These are phyloP conservation scores for Agonum fuliginosum DNA, from an alignment of 2,888 invertebrate genomes.

Conservation along the genomic window DNA sequence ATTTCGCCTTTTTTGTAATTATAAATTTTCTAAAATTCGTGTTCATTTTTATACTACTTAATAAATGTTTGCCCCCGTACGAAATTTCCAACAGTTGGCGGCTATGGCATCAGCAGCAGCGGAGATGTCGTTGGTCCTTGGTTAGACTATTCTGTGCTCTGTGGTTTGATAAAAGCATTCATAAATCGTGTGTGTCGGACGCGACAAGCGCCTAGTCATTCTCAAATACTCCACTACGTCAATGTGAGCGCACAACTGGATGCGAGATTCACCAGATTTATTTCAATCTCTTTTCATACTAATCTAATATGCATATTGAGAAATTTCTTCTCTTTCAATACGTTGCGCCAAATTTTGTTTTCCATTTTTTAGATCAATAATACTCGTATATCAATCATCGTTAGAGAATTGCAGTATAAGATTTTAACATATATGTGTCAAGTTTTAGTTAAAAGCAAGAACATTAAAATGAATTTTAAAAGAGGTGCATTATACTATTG, in stretches of 20 bases:
- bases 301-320: background rate
- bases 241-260: background rate
- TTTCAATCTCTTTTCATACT: constrained; percentile 1
- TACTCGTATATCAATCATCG: too few species aligned
- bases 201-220: background rate
- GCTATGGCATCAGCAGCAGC: constrained; percentile 8
- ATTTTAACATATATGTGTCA: too few species aligned
- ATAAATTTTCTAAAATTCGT: too few species aligned
- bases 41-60: too few species aligned
- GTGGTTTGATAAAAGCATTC: constrained; percentile 42
- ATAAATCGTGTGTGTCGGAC: constrained; percentile 40
- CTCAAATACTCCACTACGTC: background rate
- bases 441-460: too few species aligned
- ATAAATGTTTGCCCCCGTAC: background rate
- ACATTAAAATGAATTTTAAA: too few species aligned
- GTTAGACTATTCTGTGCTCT: constrained; percentile 11
- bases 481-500: too few species aligned
- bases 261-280: constrained; percentile 14
- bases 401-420: too few species aligned
- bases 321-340: background rate
- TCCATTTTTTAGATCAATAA: too few species aligned
- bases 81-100: background rate
- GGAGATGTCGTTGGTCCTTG: background rate
- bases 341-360: too few species aligned
- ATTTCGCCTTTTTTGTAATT: too few species aligned